A percentile compares a stretch with the other conserved stretches of the same genome.
phyloP scores from a whole-genome alignment of 2,113 vertebrate genomes.

The Ariopsis seemanni region DNA sequence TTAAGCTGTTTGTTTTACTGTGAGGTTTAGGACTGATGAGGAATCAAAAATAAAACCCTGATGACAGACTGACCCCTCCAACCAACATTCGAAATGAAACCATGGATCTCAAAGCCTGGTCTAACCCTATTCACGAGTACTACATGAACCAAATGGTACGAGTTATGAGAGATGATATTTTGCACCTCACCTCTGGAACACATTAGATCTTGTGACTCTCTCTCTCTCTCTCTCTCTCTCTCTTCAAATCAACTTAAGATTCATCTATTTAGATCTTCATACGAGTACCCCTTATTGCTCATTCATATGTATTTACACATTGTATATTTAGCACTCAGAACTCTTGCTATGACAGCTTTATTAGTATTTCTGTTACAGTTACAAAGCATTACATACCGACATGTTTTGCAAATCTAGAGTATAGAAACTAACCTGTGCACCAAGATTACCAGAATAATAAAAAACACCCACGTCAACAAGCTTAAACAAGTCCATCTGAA shows the following conservation, averaged over 20 bases:
- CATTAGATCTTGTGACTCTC: no score
- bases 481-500: neutral
- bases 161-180: neutral
- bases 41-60: neutral
- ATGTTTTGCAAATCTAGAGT: neutral
- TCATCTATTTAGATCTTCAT: no score
- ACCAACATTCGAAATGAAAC: neutral
- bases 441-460: neutral
- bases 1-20: neutral
- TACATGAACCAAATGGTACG: neutral
- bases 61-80: neutral
- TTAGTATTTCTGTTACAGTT: no score
- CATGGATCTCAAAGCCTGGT: neutral
- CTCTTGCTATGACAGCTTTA: no score
- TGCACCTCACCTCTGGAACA: no score
- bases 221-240: no score
- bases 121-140: neutral
- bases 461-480: no score
- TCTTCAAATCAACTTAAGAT: no score
- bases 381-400: neutral
- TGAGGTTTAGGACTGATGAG: neutral
- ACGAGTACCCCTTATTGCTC: no score
- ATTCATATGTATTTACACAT: no score
- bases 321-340: no score
- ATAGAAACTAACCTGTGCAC: neutral